Conservation (phyloP, 2,797 vertebrate species). For the Malacoraja senta region DNA sequence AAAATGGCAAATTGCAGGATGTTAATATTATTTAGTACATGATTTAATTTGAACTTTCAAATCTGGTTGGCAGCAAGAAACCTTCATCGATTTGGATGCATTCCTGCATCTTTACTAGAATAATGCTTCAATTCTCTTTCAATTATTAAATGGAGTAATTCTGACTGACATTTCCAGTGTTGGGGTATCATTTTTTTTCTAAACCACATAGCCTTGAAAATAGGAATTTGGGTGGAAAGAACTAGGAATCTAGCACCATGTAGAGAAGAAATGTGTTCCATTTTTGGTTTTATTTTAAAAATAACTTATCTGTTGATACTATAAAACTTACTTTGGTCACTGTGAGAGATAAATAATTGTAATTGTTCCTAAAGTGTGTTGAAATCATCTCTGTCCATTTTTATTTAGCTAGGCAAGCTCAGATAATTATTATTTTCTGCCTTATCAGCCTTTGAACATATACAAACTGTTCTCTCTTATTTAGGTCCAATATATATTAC, state of each 20-base stretch:
- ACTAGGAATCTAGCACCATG: conserved; percentile 17
- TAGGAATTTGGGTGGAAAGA: background rate
- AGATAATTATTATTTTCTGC: conserved; percentile 30
- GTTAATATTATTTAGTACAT: conserved; percentile 16
- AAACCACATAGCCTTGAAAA: background rate
- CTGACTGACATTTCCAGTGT: background rate
- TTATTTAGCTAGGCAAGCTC: conserved; percentile 33
- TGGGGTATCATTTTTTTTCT: background rate
- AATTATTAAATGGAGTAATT: background rate
- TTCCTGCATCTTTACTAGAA: background rate
- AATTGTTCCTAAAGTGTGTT: conserved; percentile 20
- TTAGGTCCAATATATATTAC: conserved; percentile 36
- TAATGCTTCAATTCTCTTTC: background rate
- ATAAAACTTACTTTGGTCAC: conserved; percentile 33
- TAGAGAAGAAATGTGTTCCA: conserved; percentile 13
- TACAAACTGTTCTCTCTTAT: conserved; percentile 22
- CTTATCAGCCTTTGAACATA: conserved; percentile 36
- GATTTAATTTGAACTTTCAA: background rate
- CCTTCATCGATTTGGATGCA: conserved; percentile 11
- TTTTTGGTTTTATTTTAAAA: conserved; percentile 29
- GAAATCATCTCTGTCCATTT: conserved; percentile 21
- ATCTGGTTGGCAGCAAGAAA: background rate
- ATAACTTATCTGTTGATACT: conserved; percentile 36
- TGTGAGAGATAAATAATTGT: conserved; percentile 32
- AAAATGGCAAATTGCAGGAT: background rate